These are phyloP conservation scores for Sebastolobus altivelis DNA, from an alignment of 2,797 vertebrate species.

Conservation along the genomic window DNA sequence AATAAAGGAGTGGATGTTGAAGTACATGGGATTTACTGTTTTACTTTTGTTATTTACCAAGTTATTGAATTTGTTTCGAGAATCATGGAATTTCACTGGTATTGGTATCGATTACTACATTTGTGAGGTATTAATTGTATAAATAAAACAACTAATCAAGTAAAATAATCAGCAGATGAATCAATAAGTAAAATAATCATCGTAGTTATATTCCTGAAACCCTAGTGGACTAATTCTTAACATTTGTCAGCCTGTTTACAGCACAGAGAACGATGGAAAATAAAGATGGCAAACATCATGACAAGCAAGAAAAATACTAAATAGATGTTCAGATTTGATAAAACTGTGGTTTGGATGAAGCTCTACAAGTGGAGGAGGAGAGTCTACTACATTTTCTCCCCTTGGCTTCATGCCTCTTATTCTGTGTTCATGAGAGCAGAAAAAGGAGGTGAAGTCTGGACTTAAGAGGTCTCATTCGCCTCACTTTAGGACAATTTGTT, in stretches of 20 bases:
- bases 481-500: constrained; percentile 44
- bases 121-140: not conserved
- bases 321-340: constrained; percentile 38
- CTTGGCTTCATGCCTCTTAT: constrained; percentile 12
- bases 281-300: constrained; percentile 24
- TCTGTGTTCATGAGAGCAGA: constrained; percentile 23
- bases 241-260: constrained; percentile 1
- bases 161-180: not conserved
- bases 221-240: not conserved
- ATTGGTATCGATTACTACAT: too few species aligned
- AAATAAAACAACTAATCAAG: not conserved
- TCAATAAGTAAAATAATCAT: not conserved
- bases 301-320: constrained; percentile 32
- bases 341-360: constrained; percentile 61
- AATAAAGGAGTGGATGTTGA: too few species aligned
- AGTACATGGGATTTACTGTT: too few species aligned
- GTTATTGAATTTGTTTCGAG: too few species aligned
- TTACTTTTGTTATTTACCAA: too few species aligned
- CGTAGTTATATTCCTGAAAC: not conserved
- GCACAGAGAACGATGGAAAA: constrained; percentile 32
- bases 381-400: constrained; percentile 36
- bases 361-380: constrained; percentile 25
- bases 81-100: too few species aligned
- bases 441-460: constrained; percentile 27
- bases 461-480: constrained; percentile 30